Evolutionary conservation across 2,888 invertebrate species (phyloP).

Genomic region (Pycnomerus fuliginosus): DNA sequence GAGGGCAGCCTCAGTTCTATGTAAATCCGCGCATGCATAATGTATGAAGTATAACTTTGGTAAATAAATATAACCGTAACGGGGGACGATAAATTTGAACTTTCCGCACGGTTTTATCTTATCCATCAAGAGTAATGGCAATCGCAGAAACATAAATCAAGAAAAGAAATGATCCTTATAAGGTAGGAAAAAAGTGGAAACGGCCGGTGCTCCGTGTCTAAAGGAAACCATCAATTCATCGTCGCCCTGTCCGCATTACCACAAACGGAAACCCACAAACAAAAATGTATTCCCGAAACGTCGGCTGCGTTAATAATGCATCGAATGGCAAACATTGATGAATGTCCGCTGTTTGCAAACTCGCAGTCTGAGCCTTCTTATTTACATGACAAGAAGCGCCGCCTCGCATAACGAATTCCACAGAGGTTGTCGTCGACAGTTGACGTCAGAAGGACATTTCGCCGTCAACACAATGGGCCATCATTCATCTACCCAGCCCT

Average conservation of each 20-base stretch:
- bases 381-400: constrained; percentile 26
- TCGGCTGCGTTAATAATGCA: constrained; percentile 24
- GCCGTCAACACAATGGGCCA: constrained; percentile 23
- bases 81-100: too few species aligned
- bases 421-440: constrained; percentile 18
- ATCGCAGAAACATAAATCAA: too few species aligned
- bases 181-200: constrained; percentile 11
- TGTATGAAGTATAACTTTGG: too few species aligned
- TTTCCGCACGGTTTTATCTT: too few species aligned
- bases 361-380: constrained; percentile 18
- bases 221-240: constrained; percentile 24
- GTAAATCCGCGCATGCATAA: too few species aligned
- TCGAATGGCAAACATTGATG: constrained; percentile 20
- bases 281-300: constrained; percentile 25
- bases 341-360: constrained; percentile 15
- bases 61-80: too few species aligned
- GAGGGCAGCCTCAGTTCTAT: too few species aligned
- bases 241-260: constrained; percentile 9
- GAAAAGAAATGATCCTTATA: constrained; percentile 13
- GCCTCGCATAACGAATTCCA: constrained; percentile 23
- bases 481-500: constrained; percentile 22
- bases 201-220: constrained; percentile 10
- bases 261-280: constrained; percentile 22
- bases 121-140: too few species aligned
- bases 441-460: constrained; percentile 16